Base-by-base conservation (phyloP, 1,140 invertebrate species). In the Forficula auricularia region DNA sequence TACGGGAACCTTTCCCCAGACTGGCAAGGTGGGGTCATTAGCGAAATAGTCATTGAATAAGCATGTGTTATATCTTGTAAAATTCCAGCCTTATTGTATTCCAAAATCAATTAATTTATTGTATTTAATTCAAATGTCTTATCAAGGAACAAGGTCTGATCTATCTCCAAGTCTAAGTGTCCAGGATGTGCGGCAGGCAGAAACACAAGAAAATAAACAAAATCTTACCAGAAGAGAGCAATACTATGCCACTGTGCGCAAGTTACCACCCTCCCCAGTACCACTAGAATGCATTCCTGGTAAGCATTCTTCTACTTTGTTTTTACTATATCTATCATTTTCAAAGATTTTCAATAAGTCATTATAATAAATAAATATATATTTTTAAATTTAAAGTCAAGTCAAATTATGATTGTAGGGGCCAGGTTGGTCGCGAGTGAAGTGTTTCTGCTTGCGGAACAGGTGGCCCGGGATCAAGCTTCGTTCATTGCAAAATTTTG, bases 271-370 rank as follows among this genome's bases (percentile, higher is more conserved):
- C 15, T 54, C 53, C 1, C 53, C 51, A 4, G 46, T 33, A 4
- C 43, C 48, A 1, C 34, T 49, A 14, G 55, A 57, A 38, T 44
- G 50, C 12, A 52, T 56, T 32, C 55, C 54, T 44, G 55, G 55
- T 57, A 47, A 0, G 33, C 15, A 14, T 14, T 31, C 31, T 40
- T 15, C 9, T 2, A 16, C 13, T 2, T 13, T 8, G 12, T 39
- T 19, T 39, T 4, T 39, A 10, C 10, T 13, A 16, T 1, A 19
- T 8, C 7, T 7, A 20, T 9, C 14, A 14, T 46, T 14, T 33
- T 10, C n/a, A n/a, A n/a, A n/a, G n/a, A n/a, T n/a, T n/a, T n/a
- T n/a, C n/a, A n/a, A 14, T 35, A 33, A 13, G 30, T 16, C 35
- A n/a, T 40, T 27, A 9, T 9, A 32, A 32, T 32, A 32, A 9